A percentile compares a stretch with the other conserved stretches of the same genome.
Conservation (phyloP, 2,113 vertebrate genomes). For the Pithys albifrons region DNA sequence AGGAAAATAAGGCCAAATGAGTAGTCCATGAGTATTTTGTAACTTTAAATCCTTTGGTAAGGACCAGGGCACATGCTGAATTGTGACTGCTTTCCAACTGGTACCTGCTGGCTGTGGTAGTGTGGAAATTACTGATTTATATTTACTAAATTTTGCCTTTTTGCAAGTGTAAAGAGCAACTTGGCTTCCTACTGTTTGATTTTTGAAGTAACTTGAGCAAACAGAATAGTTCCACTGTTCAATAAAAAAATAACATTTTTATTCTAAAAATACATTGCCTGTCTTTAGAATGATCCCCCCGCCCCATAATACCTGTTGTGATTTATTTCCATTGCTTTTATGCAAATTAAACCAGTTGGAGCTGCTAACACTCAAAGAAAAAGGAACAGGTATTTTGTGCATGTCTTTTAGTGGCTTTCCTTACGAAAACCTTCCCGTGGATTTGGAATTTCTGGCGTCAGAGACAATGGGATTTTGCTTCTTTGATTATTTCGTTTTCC, state of each 20-base stretch:
- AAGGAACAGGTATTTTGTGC: fast-evolving
- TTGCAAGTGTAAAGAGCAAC: not conserved
- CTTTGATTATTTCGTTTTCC: not conserved
- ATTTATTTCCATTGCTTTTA: not conserved
- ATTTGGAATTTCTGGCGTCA: not conserved
- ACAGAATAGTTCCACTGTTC: not conserved
- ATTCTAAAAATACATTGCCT: not conserved
- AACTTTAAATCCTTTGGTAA: not conserved
- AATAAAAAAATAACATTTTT: not conserved
- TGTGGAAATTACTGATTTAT: not conserved
- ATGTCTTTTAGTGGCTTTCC: not conserved
- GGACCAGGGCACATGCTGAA: not conserved
- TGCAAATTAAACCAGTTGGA: fast-evolving
- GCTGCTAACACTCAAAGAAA: not conserved
- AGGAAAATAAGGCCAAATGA: not conserved
- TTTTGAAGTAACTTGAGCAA: not conserved
- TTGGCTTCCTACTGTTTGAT: fast-evolving
- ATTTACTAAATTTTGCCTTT: not conserved
- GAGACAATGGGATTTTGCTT: not conserved
- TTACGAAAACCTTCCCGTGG: fast-evolving
- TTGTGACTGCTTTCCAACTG: not conserved
- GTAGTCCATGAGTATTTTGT: not conserved
- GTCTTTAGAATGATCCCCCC: no score
- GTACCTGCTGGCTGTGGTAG: not conserved
- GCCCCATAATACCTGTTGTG: fast-evolving